These are phyloP conservation scores for Caenorhabditis sinica DNA, from an alignment of 2,888 invertebrate genomes.

Conservation along the genomic window DNA sequence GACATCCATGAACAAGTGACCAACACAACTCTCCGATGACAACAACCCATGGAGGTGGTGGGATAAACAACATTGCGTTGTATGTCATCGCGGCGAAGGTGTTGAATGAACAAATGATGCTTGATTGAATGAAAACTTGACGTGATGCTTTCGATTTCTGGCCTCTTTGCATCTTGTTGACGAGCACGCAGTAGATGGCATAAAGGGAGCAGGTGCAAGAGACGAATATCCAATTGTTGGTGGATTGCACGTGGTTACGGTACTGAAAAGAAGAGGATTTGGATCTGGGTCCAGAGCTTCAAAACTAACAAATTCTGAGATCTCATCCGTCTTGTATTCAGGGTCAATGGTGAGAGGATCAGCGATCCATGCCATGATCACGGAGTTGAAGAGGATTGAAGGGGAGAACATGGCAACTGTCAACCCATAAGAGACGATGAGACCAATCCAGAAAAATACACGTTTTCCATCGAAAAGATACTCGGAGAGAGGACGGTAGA, in stretches of 20 bases:
- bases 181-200: slow-evolving; percentile 37
- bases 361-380: slow-evolving; percentile 64
- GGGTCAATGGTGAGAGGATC: slow-evolving; percentile 54
- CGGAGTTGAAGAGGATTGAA: slow-evolving; percentile 66
- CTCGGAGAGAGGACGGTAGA: slow-evolving; percentile 43
- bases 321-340: slow-evolving; percentile 38
- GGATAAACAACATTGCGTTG: slow-evolving; percentile 49
- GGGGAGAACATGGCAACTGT: slow-evolving; percentile 61
- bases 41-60: slow-evolving; percentile 46
- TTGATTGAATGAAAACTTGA: slow-evolving; percentile 52
- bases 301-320: slow-evolving; percentile 27
- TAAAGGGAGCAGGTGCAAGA: slow-evolving; percentile 43
- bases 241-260: slow-evolving; percentile 49
- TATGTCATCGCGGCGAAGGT: slow-evolving; percentile 51
- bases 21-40: slow-evolving; percentile 51
- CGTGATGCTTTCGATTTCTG: slow-evolving; percentile 44
- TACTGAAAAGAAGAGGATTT: slow-evolving; percentile 21
- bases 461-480: slow-evolving; percentile 53
- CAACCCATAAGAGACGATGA: slow-evolving; percentile 44
- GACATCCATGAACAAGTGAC: slow-evolving; percentile 55
- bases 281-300: neutral
- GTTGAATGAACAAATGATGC: slow-evolving; percentile 57
- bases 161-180: slow-evolving; percentile 50
- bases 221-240: slow-evolving; percentile 53
- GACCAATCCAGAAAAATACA: slow-evolving; percentile 29